These are phyloP conservation scores for Cerastis rubricosa DNA, from an alignment of 2,888 invertebrate species.

Conservation along the genomic window DNA sequence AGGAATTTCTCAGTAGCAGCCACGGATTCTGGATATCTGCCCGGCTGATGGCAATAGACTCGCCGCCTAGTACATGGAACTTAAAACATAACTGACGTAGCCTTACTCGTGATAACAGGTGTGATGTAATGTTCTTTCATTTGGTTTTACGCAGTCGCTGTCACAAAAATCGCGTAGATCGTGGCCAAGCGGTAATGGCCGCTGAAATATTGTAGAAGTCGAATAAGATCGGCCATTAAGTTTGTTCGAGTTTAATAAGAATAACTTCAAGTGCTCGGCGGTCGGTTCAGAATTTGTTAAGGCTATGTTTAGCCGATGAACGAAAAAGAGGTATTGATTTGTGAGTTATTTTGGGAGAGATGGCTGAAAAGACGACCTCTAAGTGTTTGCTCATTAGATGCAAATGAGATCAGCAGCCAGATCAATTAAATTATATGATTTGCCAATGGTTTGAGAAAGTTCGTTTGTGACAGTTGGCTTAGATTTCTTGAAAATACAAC, in stretches of 20 bases:
- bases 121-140: neutral
- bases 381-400: neutral
- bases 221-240: conserved; percentile 52
- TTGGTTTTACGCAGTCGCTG: neutral
- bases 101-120: too few species aligned
- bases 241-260: conserved; percentile 63
- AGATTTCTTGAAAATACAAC: neutral
- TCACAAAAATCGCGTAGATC: neutral
- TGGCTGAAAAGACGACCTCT: neutral
- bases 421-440: neutral
- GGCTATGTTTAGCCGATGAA: neutral
- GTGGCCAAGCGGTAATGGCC: conserved; percentile 34
- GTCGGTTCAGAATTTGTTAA: conserved; percentile 48
- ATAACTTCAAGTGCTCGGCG: conserved; percentile 52
- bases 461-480: neutral
- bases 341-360: neutral
- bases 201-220: conserved; percentile 54
- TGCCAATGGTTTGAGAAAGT: neutral
- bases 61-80: too few species aligned
- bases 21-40: too few species aligned
- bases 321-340: neutral
- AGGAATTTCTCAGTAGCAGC: too few species aligned
- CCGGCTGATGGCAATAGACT: too few species aligned
- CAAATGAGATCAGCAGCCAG: too few species aligned
- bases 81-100: too few species aligned